Conservation (phyloP, 2,888 invertebrate species). For the Aporophyla nigra region DNA sequence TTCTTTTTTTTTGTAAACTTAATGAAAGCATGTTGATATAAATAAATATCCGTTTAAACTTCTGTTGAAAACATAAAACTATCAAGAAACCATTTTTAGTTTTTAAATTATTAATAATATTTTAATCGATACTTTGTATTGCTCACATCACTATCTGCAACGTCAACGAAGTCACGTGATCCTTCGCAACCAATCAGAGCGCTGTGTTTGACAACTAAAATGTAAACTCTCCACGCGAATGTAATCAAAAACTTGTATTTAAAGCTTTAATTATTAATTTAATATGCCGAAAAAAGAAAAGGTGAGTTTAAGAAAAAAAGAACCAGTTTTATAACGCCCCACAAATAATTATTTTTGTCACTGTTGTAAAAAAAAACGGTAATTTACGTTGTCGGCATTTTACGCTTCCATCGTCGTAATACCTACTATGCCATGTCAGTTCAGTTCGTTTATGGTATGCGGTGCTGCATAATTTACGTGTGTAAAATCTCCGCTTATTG, state of each 20-base stretch:
- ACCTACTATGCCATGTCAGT: conserved; percentile 84
- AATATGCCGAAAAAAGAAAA: conserved; percentile 83
- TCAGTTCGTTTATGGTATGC: conserved; percentile 84
- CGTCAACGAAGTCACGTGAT: conserved; percentile 83
- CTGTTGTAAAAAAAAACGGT: conserved; percentile 64
- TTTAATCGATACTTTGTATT: conserved; percentile 51
- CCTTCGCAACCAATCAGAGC: conserved; percentile 72
- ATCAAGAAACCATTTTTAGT: background rate
- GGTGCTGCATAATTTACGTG: conserved; percentile 85
- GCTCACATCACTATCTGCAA: conserved; percentile 73
- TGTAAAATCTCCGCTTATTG: conserved; percentile 79
- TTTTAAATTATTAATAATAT: background rate
- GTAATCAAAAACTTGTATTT: conserved; percentile 79
- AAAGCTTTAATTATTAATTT: conserved; percentile 78
- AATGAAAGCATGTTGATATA: background rate
- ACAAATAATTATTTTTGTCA: conserved; percentile 41
- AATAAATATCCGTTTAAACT: background rate
- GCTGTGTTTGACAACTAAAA: conserved; percentile 74
- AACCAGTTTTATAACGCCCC: conserved; percentile 45
- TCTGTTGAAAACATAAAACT: background rate
- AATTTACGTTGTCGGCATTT: conserved; percentile 81
- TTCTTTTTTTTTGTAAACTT: background rate
- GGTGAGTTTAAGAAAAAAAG: conserved; percentile 74
- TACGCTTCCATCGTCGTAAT: conserved; percentile 74
- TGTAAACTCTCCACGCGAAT: conserved; percentile 80